A percentile compares a stretch with the other conserved stretches of the same genome.
phyloP scores from a whole-genome alignment of 53 echinoderm and acorn worm species.

The Temnopleurus reevesii region DNA sequence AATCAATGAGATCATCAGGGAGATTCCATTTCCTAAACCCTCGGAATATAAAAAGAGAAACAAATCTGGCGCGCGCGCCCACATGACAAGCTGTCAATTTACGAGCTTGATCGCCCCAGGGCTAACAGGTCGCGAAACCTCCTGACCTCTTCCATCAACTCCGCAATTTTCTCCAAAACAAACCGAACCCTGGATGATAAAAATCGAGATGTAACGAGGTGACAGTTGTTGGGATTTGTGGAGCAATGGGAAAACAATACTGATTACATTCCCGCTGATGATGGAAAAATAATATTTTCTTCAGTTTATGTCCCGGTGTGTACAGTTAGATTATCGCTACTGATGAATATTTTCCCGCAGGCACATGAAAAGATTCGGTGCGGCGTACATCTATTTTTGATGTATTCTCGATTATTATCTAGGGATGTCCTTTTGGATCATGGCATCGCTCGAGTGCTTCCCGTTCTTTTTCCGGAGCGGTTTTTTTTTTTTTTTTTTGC shows the following conservation, averaged over 20 bases:
- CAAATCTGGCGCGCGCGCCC: not conserved
- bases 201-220: not conserved
- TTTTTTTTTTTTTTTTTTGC: not conserved
- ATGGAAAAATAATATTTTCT: not conserved
- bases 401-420: not conserved
- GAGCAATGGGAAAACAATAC: not conserved
- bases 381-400: not conserved
- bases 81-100: constrained; percentile 33
- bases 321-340: not conserved
- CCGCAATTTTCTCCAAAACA: not conserved
- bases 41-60: too few species aligned
- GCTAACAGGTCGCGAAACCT: not conserved
- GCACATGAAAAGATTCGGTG: not conserved
- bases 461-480: not conserved
- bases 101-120: not conserved
- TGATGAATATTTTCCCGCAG: not conserved
- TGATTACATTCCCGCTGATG: not conserved
- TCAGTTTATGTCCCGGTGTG: not conserved
- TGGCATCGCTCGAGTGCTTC: not conserved
- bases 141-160: constrained; percentile 20
- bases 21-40: too few species aligned
- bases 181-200: constrained; percentile 7
- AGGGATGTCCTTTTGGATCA: not conserved
- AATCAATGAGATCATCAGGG: not conserved
- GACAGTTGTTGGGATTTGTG: too few species aligned